Evolutionary conservation across 1,140 invertebrate genomes (phyloP), one percentile per base, ranked within the genome.

Genomic region (Lasaia peninsularis): DNA sequence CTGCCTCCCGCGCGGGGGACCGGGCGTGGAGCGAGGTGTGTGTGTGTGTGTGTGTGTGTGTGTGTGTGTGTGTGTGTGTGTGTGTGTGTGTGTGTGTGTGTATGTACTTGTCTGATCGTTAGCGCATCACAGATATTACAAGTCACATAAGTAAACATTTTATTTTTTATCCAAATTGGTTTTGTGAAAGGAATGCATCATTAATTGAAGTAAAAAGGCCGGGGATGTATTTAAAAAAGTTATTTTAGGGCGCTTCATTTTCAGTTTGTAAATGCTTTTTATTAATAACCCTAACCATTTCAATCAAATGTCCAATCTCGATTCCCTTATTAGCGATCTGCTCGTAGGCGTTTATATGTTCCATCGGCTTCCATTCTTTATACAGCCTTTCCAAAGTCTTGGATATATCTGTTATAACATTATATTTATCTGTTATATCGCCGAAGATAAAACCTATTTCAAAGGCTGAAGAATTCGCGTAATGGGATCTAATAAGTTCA

Each of bases 261-360:
- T 16, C n/a, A 16, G 50, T 32, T 32, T n/a, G 12, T 10, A 20
- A 14, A 33, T 31, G 44, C 5, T 37, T 56, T 11, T 53, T 65
- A 48, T 59, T 59, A n/a, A 53, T 58, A 32, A 58, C 37, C 34
- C 44, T 37, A 9, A 72, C 56, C n/a, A 77, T 58, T 14, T 80
- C 77, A 11, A 77, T 70, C 0, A 82, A 35, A 34, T 80, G 73
- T 7, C 57, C 73, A 1, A 80, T 70, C 20, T 85, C 78, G 0
- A 85, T 82, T 0, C 71, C 80, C 12, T 78, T 77, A 28, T 82
- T 83, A 0, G 80, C 78, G 0, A 86, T 82, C 34, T 86, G 80
- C 8, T 86, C 80, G 44, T 86, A 86, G 0, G 78, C 82, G 14
- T 83, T 86, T 1, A 86, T 77, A 52, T 86, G 82, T 24, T 86